A percentile compares a stretch with the other conserved stretches of the same genome.
Evolutionary conservation across 2,113 vertebrate species (phyloP).

Genomic region (Miniopterus natalensis): DNA sequence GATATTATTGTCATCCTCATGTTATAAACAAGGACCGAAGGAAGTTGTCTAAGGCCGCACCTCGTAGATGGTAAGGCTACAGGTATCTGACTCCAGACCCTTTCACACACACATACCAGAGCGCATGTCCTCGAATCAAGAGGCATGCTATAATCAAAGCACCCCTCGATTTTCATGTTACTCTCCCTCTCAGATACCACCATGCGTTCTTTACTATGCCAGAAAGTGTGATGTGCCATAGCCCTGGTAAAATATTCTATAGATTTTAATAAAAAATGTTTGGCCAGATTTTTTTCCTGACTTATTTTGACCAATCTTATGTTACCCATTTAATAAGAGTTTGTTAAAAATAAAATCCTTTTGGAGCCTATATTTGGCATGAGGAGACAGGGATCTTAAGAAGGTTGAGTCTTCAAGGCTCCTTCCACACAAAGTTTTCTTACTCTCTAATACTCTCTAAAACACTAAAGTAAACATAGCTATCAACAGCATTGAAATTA

Average conservation of each 20-base stretch:
- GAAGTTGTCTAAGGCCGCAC: not conserved
- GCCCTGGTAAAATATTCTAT: not conserved
- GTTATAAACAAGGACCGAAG: not conserved
- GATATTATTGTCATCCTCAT: not conserved
- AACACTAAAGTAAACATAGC: not conserved
- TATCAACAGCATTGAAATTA: not conserved
- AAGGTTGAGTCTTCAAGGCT: not conserved
- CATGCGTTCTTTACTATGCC: not conserved
- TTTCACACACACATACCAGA: not conserved
- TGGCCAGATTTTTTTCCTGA: not conserved
- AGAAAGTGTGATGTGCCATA: not conserved
- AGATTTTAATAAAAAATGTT: slow-evolving; percentile 12
- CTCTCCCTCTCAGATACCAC: not conserved
- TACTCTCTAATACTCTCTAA: not conserved
- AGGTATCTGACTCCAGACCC: not conserved
- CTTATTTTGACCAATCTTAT: not conserved
- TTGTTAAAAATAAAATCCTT: slow-evolving; percentile 1
- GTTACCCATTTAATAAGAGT: not conserved
- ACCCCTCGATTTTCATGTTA: not conserved
- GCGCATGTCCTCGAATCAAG: not conserved
- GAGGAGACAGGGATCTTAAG: not conserved
- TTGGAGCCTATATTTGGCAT: not conserved
- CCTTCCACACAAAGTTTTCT: not conserved
- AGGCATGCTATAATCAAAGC: not conserved
- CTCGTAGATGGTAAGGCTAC: not conserved